phyloP scores from a whole-genome alignment of 2,113 vertebrate species.

The Xenopus laevis region DNA sequence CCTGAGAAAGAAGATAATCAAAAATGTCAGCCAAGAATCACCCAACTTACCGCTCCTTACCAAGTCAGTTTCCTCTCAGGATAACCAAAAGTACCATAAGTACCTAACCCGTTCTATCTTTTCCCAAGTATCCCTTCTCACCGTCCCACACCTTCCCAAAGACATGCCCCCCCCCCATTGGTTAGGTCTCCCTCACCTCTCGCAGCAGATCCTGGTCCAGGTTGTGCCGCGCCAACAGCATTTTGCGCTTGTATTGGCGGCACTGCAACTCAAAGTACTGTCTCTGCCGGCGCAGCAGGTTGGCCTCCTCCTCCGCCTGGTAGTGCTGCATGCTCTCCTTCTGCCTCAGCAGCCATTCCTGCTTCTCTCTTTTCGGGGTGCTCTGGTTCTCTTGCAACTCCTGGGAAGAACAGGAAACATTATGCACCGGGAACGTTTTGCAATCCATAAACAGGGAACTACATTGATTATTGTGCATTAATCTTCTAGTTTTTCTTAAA shows the following conservation, averaged over 20 bases:
- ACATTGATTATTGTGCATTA: too few relatives aligned
- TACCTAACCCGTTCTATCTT: too few relatives aligned
- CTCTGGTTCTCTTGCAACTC: conserved; percentile 89
- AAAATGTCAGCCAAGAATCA: conserved; percentile 49
- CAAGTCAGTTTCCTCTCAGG: too few relatives aligned
- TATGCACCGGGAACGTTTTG: too few relatives aligned
- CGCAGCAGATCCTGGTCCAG: conserved; percentile 85
- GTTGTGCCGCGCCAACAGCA: conserved; percentile 82
- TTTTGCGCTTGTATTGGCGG: conserved; percentile 88
- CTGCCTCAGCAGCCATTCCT: conserved; percentile 86
- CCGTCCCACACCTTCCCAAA: too few relatives aligned
- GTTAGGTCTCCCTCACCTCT: conserved; percentile 64
- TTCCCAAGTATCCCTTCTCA: too few relatives aligned
- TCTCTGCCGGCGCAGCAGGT: conserved; percentile 78
- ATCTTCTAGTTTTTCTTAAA: conserved; percentile 60
- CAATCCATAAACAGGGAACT: too few relatives aligned
- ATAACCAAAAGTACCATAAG: not conserved
- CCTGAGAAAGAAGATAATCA: conserved; percentile 58
- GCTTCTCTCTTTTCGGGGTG: conserved; percentile 86
- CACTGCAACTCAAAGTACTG: conserved; percentile 86
- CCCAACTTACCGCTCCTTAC: conserved; percentile 4
- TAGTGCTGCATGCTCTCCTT: conserved; percentile 85
- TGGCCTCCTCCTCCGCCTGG: conserved; percentile 84
- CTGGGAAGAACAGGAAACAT: conserved; percentile 54
- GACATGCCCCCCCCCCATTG: too few relatives aligned